Percentiles rank a stretch among this genome's conserved stretches.
Evolutionary conservation across 1,140 invertebrate species (phyloP).

Genomic region (Thereuonema tuberculata): DNA sequence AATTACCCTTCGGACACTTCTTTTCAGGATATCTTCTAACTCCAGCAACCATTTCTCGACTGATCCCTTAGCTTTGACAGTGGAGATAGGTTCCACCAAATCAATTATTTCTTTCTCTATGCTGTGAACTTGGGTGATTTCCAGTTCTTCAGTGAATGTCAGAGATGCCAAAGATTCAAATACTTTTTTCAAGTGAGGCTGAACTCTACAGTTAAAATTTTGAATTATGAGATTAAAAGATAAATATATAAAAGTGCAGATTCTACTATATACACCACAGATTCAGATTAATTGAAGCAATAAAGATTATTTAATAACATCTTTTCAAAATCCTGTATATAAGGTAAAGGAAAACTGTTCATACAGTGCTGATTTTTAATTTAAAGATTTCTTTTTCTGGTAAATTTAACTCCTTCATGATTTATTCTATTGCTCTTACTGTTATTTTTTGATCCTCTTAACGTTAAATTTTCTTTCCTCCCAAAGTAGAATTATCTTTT

Average conservation of each 20-base stretch:
- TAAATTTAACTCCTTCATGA: too few relatives aligned
- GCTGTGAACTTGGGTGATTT: constrained; percentile 80
- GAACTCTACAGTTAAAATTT: constrained; percentile 62
- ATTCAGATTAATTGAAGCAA: too few relatives aligned
- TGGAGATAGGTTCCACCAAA: constrained; percentile 67
- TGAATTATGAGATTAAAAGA: neutral
- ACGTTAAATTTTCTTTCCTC: too few relatives aligned
- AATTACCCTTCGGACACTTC: constrained; percentile 55
- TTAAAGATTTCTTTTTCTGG: too few relatives aligned
- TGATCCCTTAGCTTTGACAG: constrained; percentile 73
- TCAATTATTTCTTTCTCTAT: constrained; percentile 70
- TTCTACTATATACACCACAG: neutral
- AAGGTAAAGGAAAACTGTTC: too few relatives aligned
- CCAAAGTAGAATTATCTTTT: too few relatives aligned
- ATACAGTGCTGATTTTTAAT: too few relatives aligned
- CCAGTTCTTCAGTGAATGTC: constrained; percentile 69
- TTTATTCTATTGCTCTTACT: too few relatives aligned
- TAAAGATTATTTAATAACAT: too few relatives aligned
- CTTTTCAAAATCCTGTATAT: too few relatives aligned
- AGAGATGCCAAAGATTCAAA: constrained; percentile 83
- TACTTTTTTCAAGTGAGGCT: constrained; percentile 95
- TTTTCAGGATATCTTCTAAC: constrained; percentile 80
- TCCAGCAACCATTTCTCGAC: constrained; percentile 95
- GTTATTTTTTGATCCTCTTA: too few relatives aligned
- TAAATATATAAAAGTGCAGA: neutral